Evolutionary conservation across 2,888 invertebrate genomes (phyloP), one percentile per base, ranked within the genome.

Genomic region (Rhopalosiphum nymphaeae): DNA sequence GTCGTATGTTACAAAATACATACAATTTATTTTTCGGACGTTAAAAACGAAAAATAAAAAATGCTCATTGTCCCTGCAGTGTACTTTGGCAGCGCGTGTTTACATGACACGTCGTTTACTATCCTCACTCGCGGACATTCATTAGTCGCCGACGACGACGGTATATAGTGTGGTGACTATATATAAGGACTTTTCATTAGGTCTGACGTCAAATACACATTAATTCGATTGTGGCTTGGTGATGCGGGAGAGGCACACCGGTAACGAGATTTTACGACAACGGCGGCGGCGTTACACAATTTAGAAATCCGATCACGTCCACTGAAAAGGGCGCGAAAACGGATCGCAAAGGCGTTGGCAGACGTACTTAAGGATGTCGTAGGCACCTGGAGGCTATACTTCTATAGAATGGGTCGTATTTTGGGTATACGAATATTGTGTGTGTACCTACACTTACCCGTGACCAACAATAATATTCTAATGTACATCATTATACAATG

Each of bases 181-280:
- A 78, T 67, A 36, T 78, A 78, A 78, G 78, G 78, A 78, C 78
- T 78, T 78, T 78, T 78, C 78, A 78, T 78, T 78, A 78, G 36
- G 78, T 78, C 78, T 9, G 78, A 78, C 78, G 78, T 78, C 78
- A 78, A 78, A 78, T 78, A 78, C 78, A 36, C 78, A 78, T 78
- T 78, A 78, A 78, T 78, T 78, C 78, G 78, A 78, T 78, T 78
- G 78, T 36, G 78, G 78, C 36, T 21, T 36, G 36, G 78, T 57
- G 36, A 25, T 16, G 78, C 21, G 36, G 36, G 36, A 9, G 78
- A 21, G 21, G 36, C 36, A 21, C 78, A 9, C 78, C 78, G 78
- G 78, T 78, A 78, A 78, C 78, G 36, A 78, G 78, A 78, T 78
- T 78, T 78, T 36, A 78, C 78, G 2, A 78, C 21, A 78, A 78